These are phyloP conservation scores for Pseudorectes ferrugineus DNA, from an alignment of 2,113 vertebrate species.

Conservation along the genomic window DNA sequence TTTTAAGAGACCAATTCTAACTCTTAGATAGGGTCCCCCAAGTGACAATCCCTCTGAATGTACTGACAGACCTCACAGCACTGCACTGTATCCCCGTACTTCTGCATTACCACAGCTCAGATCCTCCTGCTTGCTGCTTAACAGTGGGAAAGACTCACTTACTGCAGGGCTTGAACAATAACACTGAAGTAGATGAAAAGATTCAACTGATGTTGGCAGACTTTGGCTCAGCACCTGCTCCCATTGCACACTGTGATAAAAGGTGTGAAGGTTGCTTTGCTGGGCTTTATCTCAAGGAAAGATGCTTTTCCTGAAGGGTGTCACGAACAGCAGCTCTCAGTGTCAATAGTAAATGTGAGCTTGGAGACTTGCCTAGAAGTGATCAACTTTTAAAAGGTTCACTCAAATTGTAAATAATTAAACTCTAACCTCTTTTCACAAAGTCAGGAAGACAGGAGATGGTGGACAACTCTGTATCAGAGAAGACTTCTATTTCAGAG, in stretches of 20 bases:
- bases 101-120: background rate
- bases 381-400: background rate
- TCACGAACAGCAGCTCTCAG: background rate
- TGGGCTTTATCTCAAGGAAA: background rate
- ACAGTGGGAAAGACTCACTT: background rate
- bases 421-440: background rate
- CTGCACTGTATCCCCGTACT: background rate
- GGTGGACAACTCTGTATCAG: background rate
- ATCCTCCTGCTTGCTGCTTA: background rate
- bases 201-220: background rate
- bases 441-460: background rate
- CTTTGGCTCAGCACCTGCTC: background rate
- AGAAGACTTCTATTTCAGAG: slow-evolving; percentile 2
- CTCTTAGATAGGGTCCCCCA: background rate
- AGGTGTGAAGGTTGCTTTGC: background rate
- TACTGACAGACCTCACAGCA: background rate
- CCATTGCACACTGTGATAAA: background rate
- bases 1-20: background rate
- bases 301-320: background rate
- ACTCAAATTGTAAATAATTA: background rate
- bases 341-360: background rate
- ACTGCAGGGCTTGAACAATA: background rate
- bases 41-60: background rate
- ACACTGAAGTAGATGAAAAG: background rate
- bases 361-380: background rate